phyloP scores from a whole-genome alignment of 2,797 vertebrate genomes.

The Helostoma temminkii region DNA sequence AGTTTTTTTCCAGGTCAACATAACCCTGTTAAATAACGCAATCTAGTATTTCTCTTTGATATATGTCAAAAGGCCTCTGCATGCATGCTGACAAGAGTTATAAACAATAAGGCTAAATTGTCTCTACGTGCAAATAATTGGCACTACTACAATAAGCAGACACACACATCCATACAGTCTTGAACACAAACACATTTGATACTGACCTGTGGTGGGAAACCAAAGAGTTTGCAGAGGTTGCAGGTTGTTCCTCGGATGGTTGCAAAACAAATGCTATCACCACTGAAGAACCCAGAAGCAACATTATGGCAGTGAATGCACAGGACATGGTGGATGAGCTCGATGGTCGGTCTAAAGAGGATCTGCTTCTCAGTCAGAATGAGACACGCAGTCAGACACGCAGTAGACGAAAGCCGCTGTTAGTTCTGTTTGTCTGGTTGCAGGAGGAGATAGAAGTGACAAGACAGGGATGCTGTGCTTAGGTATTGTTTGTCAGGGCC shows the following conservation, averaged over 20 bases:
- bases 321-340: slow-evolving; percentile 66
- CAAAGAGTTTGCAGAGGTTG: slow-evolving; percentile 17
- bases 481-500: slow-evolving; percentile 70
- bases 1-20: no score
- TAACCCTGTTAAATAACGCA: slow-evolving; percentile 9
- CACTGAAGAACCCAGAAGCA: slow-evolving; percentile 68
- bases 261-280: slow-evolving; percentile 74
- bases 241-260: slow-evolving; percentile 53
- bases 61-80: slow-evolving; percentile 4
- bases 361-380: slow-evolving; percentile 11
- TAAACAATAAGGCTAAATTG: not conserved
- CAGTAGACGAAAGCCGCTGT: not conserved
- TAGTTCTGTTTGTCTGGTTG: slow-evolving; percentile 32
- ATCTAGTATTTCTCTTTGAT: not conserved
- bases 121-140: not conserved
- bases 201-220: slow-evolving; percentile 72
- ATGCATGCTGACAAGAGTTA: not conserved
- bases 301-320: slow-evolving; percentile 29
- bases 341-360: slow-evolving; percentile 1
- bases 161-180: not conserved
- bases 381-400: not conserved
- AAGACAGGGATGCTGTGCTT: slow-evolving; percentile 45
- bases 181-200: not conserved
- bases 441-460: slow-evolving; percentile 49
- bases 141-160: not conserved